phyloP scores from a whole-genome alignment of 2,113 vertebrate genomes.

The Turdus rufiventris region DNA sequence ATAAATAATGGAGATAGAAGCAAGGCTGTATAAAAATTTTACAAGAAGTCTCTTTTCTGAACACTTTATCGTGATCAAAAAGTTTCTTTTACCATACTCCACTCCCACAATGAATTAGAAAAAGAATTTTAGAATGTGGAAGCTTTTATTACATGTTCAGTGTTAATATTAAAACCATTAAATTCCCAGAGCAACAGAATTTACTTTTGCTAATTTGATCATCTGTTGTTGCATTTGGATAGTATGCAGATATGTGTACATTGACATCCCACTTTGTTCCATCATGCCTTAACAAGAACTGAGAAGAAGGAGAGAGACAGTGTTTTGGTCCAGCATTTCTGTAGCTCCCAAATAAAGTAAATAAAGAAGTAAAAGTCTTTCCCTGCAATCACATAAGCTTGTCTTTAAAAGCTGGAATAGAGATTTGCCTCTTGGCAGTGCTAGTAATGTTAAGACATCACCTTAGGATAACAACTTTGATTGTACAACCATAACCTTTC shows the following conservation, averaged over 20 bases:
- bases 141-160: neutral
- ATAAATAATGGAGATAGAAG: neutral
- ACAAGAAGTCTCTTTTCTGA: neutral
- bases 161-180: neutral
- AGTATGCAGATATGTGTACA: neutral
- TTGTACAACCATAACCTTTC: constrained; percentile 39
- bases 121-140: neutral
- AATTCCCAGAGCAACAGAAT: neutral
- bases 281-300: neutral
- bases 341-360: neutral
- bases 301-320: neutral
- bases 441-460: neutral
- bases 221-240: neutral
- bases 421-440: neutral
- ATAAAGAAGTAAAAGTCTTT: neutral
- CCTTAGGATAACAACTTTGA: constrained; percentile 28
- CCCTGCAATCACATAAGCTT: neutral
- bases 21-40: neutral
- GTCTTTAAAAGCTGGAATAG: neutral
- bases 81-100: neutral
- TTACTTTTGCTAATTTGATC: neutral
- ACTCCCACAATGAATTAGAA: neutral
- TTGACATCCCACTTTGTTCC: neutral
- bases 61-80: neutral
- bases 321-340: neutral